Conservation (phyloP, 2,113 vertebrate species). For the Seriola quinqueradiata region DNA sequence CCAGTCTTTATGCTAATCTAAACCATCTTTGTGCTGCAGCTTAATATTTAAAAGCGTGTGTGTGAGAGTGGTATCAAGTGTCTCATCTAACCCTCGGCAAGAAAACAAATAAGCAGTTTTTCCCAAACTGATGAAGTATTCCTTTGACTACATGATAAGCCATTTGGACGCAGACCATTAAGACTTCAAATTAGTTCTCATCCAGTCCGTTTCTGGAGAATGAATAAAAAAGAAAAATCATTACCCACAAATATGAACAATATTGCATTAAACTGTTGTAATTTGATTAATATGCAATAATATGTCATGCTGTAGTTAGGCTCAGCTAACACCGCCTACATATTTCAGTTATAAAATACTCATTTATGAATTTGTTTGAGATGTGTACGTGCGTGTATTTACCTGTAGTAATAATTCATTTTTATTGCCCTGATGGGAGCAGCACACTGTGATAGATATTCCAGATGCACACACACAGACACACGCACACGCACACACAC, state of each 20-base stretch:
- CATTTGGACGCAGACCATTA: background rate
- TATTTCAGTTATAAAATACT: background rate
- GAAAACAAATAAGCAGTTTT: background rate
- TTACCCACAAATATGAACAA: background rate
- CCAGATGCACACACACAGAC: constrained; percentile 44
- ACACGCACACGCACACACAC: constrained; percentile 20
- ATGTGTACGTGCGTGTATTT: background rate
- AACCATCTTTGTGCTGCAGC: background rate
- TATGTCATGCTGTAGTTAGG: background rate
- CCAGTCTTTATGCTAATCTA: background rate
- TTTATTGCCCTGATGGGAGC: constrained; percentile 24
- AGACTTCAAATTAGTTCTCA: background rate
- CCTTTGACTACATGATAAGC: background rate
- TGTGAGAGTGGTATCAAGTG: background rate
- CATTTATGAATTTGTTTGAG: background rate
- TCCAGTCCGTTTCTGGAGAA: background rate
- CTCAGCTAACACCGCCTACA: background rate
- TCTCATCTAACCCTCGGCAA: background rate
- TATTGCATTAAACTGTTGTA: background rate
- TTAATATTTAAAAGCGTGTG: background rate
- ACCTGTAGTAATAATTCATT: background rate
- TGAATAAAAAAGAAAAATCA: background rate
- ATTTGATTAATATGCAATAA: background rate
- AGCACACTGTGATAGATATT: constrained; percentile 42
- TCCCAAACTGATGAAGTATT: background rate